Evolutionary conservation across 2,113 vertebrate genomes (phyloP).

Genomic region (Cynoglossus semilaevis): DNA sequence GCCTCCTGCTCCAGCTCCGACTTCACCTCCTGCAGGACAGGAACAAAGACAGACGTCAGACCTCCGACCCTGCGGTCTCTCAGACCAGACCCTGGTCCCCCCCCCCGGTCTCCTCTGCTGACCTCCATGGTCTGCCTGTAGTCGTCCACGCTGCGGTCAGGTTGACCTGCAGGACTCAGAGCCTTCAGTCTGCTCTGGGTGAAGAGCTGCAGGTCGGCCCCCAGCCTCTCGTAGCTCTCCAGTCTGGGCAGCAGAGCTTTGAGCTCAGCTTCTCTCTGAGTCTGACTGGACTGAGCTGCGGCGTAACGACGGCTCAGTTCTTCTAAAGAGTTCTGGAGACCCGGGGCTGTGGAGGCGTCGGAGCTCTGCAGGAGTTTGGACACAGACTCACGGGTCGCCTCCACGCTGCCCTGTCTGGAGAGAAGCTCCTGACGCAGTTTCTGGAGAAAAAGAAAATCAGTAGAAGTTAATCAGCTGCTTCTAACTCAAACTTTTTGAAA

Average conservation of each 20-base stretch:
- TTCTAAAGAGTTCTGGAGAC: constrained; percentile 82
- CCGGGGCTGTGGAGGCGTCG: constrained; percentile 79
- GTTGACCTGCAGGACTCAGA: constrained; percentile 84
- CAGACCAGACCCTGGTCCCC: background rate
- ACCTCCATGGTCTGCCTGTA: constrained; percentile 93
- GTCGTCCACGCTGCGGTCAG: constrained; percentile 83
- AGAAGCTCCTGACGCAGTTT: constrained; percentile 93
- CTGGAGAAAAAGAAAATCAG: constrained; percentile 59
- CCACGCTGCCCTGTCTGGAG: constrained; percentile 88
- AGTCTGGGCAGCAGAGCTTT: constrained; percentile 84
- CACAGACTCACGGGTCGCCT: constrained; percentile 87
- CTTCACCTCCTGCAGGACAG: constrained; percentile 81
- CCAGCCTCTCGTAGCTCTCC: constrained; percentile 88
- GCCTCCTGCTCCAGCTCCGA: constrained; percentile 85
- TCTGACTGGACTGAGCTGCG: constrained; percentile 80
- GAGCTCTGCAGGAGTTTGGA: constrained; percentile 82
- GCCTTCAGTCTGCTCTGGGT: constrained; percentile 77
- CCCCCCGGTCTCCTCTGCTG: constrained; percentile 9
- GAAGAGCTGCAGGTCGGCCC: constrained; percentile 81
- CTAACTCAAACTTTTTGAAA: background rate
- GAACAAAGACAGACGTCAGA: background rate
- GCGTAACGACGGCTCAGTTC: constrained; percentile 77
- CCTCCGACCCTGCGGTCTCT: background rate
- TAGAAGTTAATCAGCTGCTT: too few relatives aligned
- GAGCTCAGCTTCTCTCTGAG: constrained; percentile 78